phyloP scores from a whole-genome alignment of 2,888 invertebrate genomes.

The Pseudanteris insignis region DNA sequence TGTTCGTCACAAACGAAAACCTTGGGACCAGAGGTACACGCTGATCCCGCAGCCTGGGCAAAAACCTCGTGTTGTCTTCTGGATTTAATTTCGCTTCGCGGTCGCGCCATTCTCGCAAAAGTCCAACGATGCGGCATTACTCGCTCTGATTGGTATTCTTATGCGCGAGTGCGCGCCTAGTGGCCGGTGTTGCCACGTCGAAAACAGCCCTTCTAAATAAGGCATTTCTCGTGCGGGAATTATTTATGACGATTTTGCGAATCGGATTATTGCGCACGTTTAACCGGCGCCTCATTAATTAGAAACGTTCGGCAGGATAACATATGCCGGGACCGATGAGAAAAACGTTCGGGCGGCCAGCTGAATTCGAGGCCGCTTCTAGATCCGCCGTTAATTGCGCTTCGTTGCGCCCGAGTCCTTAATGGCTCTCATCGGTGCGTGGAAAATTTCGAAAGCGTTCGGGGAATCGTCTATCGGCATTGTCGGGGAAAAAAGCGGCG shows the following conservation, averaged over 20 bases:
- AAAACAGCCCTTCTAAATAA: constrained; percentile 38
- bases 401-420: constrained; percentile 15
- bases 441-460: constrained; percentile 20
- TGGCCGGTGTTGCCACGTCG: constrained; percentile 39
- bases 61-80: constrained; percentile 40
- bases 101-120: constrained; percentile 41
- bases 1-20: too few species aligned
- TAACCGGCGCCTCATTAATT: constrained; percentile 33
- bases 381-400: constrained; percentile 20
- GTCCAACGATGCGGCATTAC: constrained; percentile 22
- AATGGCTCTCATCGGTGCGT: constrained; percentile 9
- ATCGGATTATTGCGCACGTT: constrained; percentile 25
- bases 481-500: background rate
- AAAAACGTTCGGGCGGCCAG: constrained; percentile 9
- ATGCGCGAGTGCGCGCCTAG: constrained; percentile 22
- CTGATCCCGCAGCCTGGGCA: constrained; percentile 2
- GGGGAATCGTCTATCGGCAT: too few species aligned
- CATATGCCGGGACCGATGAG: constrained; percentile 12
- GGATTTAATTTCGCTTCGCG: constrained; percentile 43
- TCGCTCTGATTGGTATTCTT: constrained; percentile 43
- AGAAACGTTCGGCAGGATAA: constrained; percentile 23
- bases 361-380: constrained; percentile 19
- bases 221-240: constrained; percentile 40
- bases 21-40: background rate
- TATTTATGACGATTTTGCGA: constrained; percentile 44